A percentile compares a stretch with the other conserved stretches of the same genome.
Conservation (phyloP, 2,888 invertebrate species). For the Reticulitermes lucifugus region DNA sequence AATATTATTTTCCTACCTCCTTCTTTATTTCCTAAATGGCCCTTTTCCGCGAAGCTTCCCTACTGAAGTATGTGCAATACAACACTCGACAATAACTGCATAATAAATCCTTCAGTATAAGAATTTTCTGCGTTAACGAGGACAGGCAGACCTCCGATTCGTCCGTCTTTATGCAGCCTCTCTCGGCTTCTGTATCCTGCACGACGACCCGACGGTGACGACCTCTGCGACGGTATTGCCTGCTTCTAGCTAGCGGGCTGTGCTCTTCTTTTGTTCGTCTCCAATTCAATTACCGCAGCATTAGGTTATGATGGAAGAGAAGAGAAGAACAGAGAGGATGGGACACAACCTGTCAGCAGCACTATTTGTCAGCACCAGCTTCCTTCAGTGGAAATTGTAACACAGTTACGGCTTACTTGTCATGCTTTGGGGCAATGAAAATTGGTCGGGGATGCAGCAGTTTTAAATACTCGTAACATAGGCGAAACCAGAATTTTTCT, state of each 20-base stretch:
- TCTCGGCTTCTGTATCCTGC: conserved; percentile 8
- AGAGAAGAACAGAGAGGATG: not conserved
- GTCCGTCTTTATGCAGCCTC: conserved; percentile 32
- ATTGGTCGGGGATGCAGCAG: too few species aligned
- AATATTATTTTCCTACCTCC: too few species aligned
- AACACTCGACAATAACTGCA: not conserved
- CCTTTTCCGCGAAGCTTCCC: too few species aligned
- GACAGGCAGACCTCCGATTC: conserved; percentile 16
- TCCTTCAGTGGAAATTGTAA: not conserved
- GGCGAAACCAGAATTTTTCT: too few species aligned
- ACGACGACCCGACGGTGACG: not conserved
- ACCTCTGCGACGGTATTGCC: conserved; percentile 25
- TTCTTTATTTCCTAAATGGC: too few species aligned
- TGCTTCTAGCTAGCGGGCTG: not conserved
- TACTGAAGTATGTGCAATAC: too few species aligned
- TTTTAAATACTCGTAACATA: too few species aligned
- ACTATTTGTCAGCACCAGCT: conserved; percentile 46
- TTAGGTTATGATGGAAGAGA: conserved; percentile 46
- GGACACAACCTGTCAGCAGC: conserved; percentile 43
- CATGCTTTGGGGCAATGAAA: not conserved
- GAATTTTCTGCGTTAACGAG: not conserved
- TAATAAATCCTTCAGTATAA: conserved; percentile 13
- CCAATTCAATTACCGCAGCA: conserved; percentile 50
- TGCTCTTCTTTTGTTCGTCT: conserved; percentile 44
- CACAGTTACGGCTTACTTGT: not conserved